These are phyloP conservation scores for Tuberolachnus salignus DNA, from an alignment of 2,888 invertebrate species.

Conservation along the genomic window DNA sequence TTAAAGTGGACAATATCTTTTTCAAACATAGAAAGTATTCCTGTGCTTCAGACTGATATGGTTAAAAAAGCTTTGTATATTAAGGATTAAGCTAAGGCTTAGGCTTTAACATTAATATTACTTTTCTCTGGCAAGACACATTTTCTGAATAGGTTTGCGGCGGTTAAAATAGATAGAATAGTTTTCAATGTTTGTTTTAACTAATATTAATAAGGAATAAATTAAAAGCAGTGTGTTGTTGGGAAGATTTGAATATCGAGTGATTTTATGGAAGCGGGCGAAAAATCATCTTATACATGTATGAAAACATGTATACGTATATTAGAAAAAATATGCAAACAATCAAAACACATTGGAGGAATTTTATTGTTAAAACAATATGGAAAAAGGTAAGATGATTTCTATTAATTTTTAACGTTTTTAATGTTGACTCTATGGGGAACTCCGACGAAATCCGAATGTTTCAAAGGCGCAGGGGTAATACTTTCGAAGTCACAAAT, in stretches of 20 bases:
- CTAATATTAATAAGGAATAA: neutral
- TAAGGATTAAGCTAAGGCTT: constrained; percentile 52
- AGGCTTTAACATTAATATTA: constrained; percentile 51
- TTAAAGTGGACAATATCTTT: constrained; percentile 14
- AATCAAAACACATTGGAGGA: constrained; percentile 23
- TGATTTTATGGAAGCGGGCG: neutral
- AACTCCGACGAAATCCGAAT: too few species aligned
- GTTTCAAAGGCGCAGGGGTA: too few species aligned
- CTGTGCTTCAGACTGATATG: constrained; percentile 55
- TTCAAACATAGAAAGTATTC: constrained; percentile 29
- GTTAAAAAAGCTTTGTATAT: constrained; percentile 49
- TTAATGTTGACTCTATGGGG: neutral
- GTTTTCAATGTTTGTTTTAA: neutral
- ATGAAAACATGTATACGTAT: neutral
- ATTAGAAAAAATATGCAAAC: constrained; percentile 11
- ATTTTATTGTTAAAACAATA: neutral
- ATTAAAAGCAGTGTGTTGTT: neutral
- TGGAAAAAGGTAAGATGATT: neutral
- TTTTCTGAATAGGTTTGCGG: constrained; percentile 57
- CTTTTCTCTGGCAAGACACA: constrained; percentile 51
- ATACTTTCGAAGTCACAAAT: neutral
- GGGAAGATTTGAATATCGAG: neutral
- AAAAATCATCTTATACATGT: neutral
- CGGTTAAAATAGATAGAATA: constrained; percentile 2
- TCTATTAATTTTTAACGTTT: neutral